phyloP scores from a whole-genome alignment of 2,113 vertebrate species.

The Hemicordylus capensis region DNA sequence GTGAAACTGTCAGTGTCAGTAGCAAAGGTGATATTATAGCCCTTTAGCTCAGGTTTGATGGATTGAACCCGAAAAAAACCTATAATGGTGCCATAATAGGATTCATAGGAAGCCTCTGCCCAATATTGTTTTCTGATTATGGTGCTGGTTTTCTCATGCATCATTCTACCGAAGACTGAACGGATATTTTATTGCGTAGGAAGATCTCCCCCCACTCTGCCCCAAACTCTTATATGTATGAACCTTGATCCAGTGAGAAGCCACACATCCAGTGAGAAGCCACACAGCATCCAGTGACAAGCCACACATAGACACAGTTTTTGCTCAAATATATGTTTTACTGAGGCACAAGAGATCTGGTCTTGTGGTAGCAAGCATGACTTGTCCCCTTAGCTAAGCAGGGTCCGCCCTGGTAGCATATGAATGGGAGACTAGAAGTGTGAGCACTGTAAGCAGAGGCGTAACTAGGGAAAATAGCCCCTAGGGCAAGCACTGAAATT shows the following conservation, averaged over 20 bases:
- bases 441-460: no score
- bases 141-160: not conserved
- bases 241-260: not conserved
- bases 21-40: not conserved
- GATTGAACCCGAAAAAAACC: not conserved
- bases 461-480: no score
- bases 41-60: constrained; percentile 6
- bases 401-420: no score
- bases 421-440: no score
- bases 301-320: not conserved
- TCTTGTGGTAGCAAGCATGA: no score
- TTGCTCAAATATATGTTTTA: not conserved
- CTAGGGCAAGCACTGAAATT: no score
- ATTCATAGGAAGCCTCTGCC: not conserved
- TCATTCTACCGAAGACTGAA: not conserved
- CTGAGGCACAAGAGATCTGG: not conserved
- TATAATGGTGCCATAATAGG: not conserved
- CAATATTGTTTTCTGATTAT: constrained; percentile 9
- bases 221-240: not conserved
- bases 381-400: no score
- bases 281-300: not conserved
- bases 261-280: no score
- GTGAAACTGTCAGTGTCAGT: constrained; percentile 3
- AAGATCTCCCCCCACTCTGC: not conserved
- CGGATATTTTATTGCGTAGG: not conserved